Base-by-base conservation (phyloP, 2,113 vertebrate species). In the Aptenodytes forsteri region DNA sequence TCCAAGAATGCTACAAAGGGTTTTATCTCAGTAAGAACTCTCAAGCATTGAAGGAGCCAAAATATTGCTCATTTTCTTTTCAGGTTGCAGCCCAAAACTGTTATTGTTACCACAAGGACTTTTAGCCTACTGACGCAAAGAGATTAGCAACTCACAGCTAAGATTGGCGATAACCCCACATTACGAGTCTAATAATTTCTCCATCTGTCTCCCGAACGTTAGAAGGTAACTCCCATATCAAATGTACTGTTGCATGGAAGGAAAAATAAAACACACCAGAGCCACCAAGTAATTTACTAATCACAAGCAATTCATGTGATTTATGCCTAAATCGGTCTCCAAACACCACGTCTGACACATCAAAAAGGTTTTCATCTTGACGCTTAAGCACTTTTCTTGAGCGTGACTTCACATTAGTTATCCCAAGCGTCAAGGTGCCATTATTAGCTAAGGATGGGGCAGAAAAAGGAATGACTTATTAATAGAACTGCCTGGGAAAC, bases 401-500 rank as follows among this genome's bases (percentile, higher is more conserved):
- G 58, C 2, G 1, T 80, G 66, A 70, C 78, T 83, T 87, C 49
- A 38, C 70, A 76, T n/a, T 34, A 76, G 40, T 79, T 76, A 87
- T 12, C 30, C 40, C 56, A 32, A 58, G 36, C 2, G 0, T 8
- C 44, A 30, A 90, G 42, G 18, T 85, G 87, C 87, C 81, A 40
- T 67, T 91, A 76, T 89, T 83, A 84, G 89, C 96, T 61, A 47
- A 22, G 21, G 55, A 72, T 54, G n/a, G 38, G 46, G 87, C 54
- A 87, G 65, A 81, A 91, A 90, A 88, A 72, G 40, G 66, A 69
- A 80, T 6, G 16, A 36, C 44, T 93, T 95, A 93, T 94, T 92
- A 95, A 91, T 85, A 97, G 96, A 93, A 77, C 78, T 44, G 78
- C 79, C 85, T 95, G 93, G 62, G 87, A 96, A 96, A 89, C 93